Evolutionary conservation across 2,888 invertebrate species (phyloP).

Genomic region (Amphipoea oculea): DNA sequence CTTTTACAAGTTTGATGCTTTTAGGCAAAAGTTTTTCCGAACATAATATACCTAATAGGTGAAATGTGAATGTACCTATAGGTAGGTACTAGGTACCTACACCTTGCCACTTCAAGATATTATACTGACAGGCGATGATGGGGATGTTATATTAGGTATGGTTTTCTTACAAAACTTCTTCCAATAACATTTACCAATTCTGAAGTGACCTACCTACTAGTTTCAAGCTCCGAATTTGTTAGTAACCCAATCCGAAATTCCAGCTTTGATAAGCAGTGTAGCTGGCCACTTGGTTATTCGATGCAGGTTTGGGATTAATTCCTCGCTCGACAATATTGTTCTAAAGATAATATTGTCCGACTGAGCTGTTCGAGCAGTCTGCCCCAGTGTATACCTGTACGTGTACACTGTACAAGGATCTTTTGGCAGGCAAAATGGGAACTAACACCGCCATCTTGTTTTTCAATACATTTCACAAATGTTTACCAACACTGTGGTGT

Average conservation of each 20-base stretch:
- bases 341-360: not conserved
- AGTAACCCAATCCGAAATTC: not conserved
- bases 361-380: conserved; percentile 7
- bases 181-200: not conserved
- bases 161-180: not conserved
- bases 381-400: not conserved
- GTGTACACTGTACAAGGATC: not conserved
- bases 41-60: not conserved
- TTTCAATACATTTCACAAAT: not conserved
- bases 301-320: conserved; percentile 16
- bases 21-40: not conserved
- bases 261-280: not conserved
- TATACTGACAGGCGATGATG: not conserved
- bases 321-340: not conserved
- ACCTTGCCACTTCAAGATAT: not conserved
- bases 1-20: not conserved
- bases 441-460: not conserved
- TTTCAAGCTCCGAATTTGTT: not conserved
- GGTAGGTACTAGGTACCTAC: not conserved
- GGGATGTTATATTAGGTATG: not conserved
- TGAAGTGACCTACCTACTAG: not conserved
- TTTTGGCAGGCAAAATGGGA: not conserved
- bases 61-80: not conserved
- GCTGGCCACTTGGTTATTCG: conserved; percentile 15
- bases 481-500: not conserved